Evolutionary conservation across 2,113 vertebrate genomes (phyloP), one percentile per base, ranked within the genome.

Genomic region (Dendrocopos noguchii): DNA sequence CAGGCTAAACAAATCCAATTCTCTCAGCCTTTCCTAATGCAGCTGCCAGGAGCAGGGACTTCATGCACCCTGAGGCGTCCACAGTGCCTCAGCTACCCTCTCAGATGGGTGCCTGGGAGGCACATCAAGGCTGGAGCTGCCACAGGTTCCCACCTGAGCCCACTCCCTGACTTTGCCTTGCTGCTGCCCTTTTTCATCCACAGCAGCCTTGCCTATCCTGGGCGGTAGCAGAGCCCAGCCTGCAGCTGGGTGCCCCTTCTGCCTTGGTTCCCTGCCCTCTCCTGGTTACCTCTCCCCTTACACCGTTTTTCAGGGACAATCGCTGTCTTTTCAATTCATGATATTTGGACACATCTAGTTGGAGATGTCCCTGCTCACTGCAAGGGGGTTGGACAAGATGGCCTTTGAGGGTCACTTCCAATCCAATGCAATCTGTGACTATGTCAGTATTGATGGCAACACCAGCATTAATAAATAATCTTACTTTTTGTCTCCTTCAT

Each of bases 61-160:
- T 99, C 96, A 99, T 88, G 67, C 97, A 98, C 24, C 98, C 98
- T 2, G 97, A 95, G 10, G 96, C 78, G 46, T 99, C 99, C 99
- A 99, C 99, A 4, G 5, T 24, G 15, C 8, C 21, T 9, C 7
- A 6, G 3, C 88, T 15, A 9, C 52, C 0, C 11, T 0, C 42
- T 17, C 61, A 28, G 2, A 10, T 82, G 4, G 47, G 21, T 12
- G 11, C 21, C 16, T 9, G 21, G 10, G 33, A 53, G 27, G 61
- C 34, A 9, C 22, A 6, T 71, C 3, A 4, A 39, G 50, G 2
- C 2, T 1, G 10, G n/a, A 27, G 36, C 12, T 46, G 59, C 59
- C 2, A 19, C 15, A 9, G 44, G 31, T 21, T 53, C 22, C 25
- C 34, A 5, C 10, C 36, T 73, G 80, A 7, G 2, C 9, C 24